A percentile compares a stretch with the other conserved stretches of the same genome.
These are phyloP conservation scores for Cyprinodon tularosa DNA, from an alignment of 2,113 vertebrate genomes.

Conservation along the genomic window DNA sequence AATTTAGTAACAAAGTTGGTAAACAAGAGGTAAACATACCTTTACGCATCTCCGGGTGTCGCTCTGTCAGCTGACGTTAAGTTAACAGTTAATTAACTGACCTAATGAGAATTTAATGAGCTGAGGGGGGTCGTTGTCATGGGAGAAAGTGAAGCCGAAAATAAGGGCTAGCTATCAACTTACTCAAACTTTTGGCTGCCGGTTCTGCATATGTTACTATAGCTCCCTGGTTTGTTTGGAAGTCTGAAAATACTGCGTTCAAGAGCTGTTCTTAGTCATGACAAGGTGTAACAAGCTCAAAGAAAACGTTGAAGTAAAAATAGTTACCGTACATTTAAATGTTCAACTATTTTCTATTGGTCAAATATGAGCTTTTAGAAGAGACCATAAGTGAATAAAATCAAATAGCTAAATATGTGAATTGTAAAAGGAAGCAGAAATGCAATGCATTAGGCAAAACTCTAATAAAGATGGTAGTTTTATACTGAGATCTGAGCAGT, in stretches of 20 bases:
- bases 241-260: constrained; percentile 45
- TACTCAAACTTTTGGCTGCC: constrained; percentile 38
- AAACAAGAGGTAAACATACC: constrained; percentile 16
- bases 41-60: constrained; percentile 37
- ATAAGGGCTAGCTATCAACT: constrained; percentile 49
- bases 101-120: constrained; percentile 69
- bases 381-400: background rate
- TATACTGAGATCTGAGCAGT: background rate
- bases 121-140: constrained; percentile 65
- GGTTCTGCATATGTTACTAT: background rate
- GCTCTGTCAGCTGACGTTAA: constrained; percentile 35
- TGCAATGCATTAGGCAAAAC: background rate
- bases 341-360: too few relatives aligned
- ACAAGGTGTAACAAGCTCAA: background rate
- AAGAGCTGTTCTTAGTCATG: constrained; percentile 33
- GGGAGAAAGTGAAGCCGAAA: constrained; percentile 67
- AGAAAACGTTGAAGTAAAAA: background rate
- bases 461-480: background rate
- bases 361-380: background rate
- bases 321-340: background rate
- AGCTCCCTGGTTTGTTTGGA: background rate
- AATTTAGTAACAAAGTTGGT: constrained; percentile 1
- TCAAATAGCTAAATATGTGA: background rate
- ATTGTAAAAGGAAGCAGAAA: background rate
- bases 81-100: constrained; percentile 54